Evolutionary conservation across 2,888 invertebrate genomes (phyloP).

Genomic region (Helobdella robusta): DNA sequence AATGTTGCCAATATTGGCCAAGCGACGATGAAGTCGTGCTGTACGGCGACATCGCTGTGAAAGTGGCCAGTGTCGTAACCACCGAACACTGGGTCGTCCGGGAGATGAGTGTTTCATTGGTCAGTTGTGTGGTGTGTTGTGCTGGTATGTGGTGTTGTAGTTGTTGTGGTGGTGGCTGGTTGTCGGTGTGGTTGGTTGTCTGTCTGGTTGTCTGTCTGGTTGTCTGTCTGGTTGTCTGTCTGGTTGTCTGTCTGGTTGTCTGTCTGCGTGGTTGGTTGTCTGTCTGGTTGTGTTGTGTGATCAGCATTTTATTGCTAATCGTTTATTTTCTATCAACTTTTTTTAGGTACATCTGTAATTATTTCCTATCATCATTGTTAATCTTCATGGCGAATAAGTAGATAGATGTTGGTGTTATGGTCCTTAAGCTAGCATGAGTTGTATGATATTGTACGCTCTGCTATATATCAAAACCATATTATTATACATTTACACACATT

Average conservation of each 20-base stretch:
- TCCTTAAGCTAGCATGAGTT: background rate
- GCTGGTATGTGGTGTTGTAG: background rate
- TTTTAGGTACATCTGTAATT: too few relatives aligned
- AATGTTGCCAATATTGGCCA: slow-evolving; percentile 84
- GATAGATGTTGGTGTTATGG: background rate
- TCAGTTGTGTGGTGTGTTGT: background rate
- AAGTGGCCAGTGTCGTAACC: slow-evolving; percentile 64
- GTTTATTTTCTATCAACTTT: too few relatives aligned
- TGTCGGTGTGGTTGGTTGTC: background rate
- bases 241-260: background rate
- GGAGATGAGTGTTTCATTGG: slow-evolving; percentile 19
- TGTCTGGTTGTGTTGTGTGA: background rate
- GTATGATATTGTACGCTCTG: too few relatives aligned
- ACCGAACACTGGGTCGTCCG: slow-evolving; percentile 72
- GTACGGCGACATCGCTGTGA: slow-evolving; percentile 76
- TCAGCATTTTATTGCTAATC: too few relatives aligned
- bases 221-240: background rate
- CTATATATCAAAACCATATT: too few relatives aligned
- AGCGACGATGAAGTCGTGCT: slow-evolving; percentile 85
- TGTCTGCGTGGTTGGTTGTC: background rate
- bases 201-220: too few relatives aligned
- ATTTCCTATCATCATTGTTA: too few relatives aligned
- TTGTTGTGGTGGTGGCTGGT: background rate
- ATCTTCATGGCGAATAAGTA: too few relatives aligned
- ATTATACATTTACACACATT: too few relatives aligned